Evolutionary conservation across 2,113 vertebrate genomes (phyloP), one percentile per base, ranked within the genome.

Genomic region (Hepsetus odoe): DNA sequence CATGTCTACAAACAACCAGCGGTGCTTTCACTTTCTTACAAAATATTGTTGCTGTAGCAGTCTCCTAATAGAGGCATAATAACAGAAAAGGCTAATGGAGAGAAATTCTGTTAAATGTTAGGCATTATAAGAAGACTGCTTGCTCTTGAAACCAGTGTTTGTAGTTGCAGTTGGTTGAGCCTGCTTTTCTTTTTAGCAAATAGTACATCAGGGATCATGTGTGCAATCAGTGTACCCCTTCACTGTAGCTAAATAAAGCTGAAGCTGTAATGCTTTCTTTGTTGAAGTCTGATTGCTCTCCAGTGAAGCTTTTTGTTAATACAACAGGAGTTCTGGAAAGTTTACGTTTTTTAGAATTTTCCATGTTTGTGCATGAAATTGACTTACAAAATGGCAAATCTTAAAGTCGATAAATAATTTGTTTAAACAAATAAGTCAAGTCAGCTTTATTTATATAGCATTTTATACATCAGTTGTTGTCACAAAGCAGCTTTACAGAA

Each of bases 151-250:
- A 71, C 76, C 74, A 77, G 77, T 59, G 79, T 85, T 85, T 85
- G 64, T 80, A 81, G 85, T 44, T 55, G 71, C 82, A 84, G 56
- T 79, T 1, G 56, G 86, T 82, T 80, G 40, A 74, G 80, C 80
- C 84, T 77, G 66, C 61, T 79, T 80, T 80, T 83, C 46, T 30
- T 61, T 65, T 64, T 81, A 66, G 68, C 72, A 38, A 51, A 81
- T 82, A 82, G 88, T 90, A 88, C 83, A 88, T 89, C 85, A 87
- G 87, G 83, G n/a, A 68, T 84, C 87, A 86, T 80, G 74, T 82
- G 71, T 74, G 70, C 81, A 85, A 89, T 90, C 86, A 82, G 77
- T 82, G 81, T 82, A 82, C 77, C 82, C 87, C 82, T 87, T 74
- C 77, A 79, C 76, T 79, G 66, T 72, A 86, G 86, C 85, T 71